phyloP scores from a whole-genome alignment of 2,888 invertebrate genomes.

The Mylabris sibirica region DNA sequence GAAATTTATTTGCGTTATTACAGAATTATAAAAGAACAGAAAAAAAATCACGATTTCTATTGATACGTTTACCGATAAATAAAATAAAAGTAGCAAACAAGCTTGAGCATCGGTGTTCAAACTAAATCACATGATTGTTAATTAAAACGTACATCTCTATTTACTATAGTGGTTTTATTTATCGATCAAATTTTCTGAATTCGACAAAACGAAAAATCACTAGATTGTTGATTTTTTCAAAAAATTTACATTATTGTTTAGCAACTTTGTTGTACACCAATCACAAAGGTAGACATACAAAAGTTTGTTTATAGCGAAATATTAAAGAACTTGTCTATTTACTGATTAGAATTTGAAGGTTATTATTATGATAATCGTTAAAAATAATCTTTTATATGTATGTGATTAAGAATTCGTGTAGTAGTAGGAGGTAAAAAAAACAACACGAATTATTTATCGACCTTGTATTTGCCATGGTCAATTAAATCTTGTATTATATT shows the following conservation, averaged over 20 bases:
- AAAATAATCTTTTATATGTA: not conserved
- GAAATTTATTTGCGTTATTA: too few relatives aligned
- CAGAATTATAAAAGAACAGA: too few relatives aligned
- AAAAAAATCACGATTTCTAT: not conserved
- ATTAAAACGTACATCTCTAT: conserved; percentile 17
- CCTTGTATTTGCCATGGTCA: conserved; percentile 30
- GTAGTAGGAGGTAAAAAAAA: not conserved
- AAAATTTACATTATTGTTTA: too few relatives aligned
- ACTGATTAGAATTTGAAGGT: not conserved
- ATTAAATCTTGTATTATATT: conserved; percentile 27
- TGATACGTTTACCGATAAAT: conserved; percentile 18
- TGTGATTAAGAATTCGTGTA: not conserved
- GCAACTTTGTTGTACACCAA: too few relatives aligned
- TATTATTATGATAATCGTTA: conserved; percentile 5
- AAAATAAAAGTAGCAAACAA: conserved; percentile 24
- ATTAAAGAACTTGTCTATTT: not conserved
- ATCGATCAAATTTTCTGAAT: not conserved
- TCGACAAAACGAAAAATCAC: not conserved
- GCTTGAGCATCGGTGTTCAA: conserved; percentile 21
- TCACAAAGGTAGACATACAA: too few relatives aligned
- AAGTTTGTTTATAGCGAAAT: too few relatives aligned
- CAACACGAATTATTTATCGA: not conserved
- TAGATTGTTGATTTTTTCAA: not conserved
- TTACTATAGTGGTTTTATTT: conserved; percentile 4
- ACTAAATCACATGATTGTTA: conserved; percentile 31